phyloP scores from a whole-genome alignment of 2,888 invertebrate genomes.

The Gari tellinella region DNA sequence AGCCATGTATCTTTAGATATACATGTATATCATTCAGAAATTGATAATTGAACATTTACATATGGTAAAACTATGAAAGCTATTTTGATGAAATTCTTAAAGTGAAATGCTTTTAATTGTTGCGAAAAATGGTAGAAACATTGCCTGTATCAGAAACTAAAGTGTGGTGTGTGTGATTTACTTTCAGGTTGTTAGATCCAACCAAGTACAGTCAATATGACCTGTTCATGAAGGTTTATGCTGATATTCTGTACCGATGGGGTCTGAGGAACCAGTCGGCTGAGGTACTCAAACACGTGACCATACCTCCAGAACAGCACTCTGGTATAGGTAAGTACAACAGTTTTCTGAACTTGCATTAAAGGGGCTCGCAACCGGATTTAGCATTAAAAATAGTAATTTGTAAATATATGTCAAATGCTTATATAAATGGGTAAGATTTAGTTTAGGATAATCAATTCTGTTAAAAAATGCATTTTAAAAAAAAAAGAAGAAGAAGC shows the following conservation, averaged over 20 bases:
- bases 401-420: too few relatives aligned
- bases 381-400: too few relatives aligned
- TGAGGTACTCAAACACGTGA: slow-evolving; percentile 88
- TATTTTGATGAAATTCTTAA: not conserved
- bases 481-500: too few relatives aligned
- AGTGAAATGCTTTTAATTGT: not conserved
- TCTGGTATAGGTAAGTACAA: slow-evolving; percentile 87
- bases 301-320: slow-evolving; percentile 80
- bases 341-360: too few relatives aligned
- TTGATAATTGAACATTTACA: not conserved
- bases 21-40: too few relatives aligned
- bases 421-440: too few relatives aligned
- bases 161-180: not conserved
- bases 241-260: slow-evolving; percentile 95
- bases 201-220: slow-evolving; percentile 89
- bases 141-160: not conserved
- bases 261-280: slow-evolving; percentile 91
- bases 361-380: too few relatives aligned
- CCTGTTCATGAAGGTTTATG: slow-evolving; percentile 93
- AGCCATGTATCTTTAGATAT: too few relatives aligned
- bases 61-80: not conserved
- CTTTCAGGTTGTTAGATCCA: slow-evolving; percentile 85
- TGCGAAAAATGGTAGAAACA: not conserved
- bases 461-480: too few relatives aligned
- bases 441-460: too few relatives aligned